Evolutionary conservation across 2,113 vertebrate species (phyloP), one percentile per base, ranked within the genome.

Genomic region (Rafetus swinhoei): DNA sequence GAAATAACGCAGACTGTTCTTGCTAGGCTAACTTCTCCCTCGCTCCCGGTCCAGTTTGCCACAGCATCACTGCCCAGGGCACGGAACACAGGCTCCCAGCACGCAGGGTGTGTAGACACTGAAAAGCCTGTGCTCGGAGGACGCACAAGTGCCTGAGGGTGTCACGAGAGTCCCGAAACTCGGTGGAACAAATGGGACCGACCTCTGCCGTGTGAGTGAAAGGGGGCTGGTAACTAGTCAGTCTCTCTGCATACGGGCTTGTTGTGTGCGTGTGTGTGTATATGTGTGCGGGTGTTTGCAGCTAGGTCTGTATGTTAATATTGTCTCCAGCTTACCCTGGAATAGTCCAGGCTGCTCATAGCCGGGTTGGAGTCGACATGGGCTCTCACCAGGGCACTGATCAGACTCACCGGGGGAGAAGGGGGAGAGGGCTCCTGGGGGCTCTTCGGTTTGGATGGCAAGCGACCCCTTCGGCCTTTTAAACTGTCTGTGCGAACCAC

Each of bases 331-430:
- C 99, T 99, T 98, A 99, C 99, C 98, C 99, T 98, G 95, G 99
- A 99, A 97, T 99, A 99, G 98, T 99, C 99, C 98, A 99, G 98
- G 97, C 98, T 99, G 97, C 99, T 99, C 99, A 99, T 99, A 97
- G 99, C 99, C 95, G 99, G 99, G 98, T 99, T 99, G 98, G 99
- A 99, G 98, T 99, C 99, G 97, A 99, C 99, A 97, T 99, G 99
- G 96, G 99, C 99, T 98, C 99, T 98, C 97, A 99, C 99, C 60
- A 99, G 99, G 83, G 99, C 99, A 98, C 99, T 99, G 97, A 99
- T 99, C 98, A 99, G 98, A 98, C 99, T 99, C 98, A 99, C 99
- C 94, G 99, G 99, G 90, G 99, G 99, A 76, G 99, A 99, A 81
- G 99, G 99, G 91, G 99, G 99, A 88, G 99, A 99, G 92, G 99